Percentiles rank a stretch among this genome's conserved stretches.
phyloP scores from a whole-genome alignment of 92 coral and sea anemone genomes.

The Phenganax stokvisi region DNA sequence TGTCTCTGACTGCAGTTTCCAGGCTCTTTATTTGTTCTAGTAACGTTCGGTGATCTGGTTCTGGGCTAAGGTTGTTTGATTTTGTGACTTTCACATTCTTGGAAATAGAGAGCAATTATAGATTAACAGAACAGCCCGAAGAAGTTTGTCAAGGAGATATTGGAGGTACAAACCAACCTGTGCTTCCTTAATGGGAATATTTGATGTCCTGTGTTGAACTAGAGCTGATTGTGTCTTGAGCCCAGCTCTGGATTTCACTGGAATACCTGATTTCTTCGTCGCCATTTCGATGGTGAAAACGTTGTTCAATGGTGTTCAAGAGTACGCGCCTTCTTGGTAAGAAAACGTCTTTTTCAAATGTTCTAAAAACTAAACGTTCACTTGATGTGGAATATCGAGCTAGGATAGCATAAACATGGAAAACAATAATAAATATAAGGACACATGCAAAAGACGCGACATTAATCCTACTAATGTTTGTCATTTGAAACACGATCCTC shows the following conservation, averaged over 20 bases:
- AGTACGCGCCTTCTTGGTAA: background rate
- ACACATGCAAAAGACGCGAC: conserved; percentile 22
- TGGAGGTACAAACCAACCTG: background rate
- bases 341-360: background rate
- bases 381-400: background rate
- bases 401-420: background rate
- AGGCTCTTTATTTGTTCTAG: conserved; percentile 52
- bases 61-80: background rate
- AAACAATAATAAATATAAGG: background rate
- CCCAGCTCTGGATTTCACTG: conserved; percentile 5
- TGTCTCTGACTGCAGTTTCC: conserved; percentile 53
- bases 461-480: conserved; percentile 37
- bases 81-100: background rate
- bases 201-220: background rate
- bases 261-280: conserved; percentile 22
- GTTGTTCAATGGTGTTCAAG: background rate
- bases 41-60: background rate
- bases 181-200: conserved; percentile 6
- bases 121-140: background rate
- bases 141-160: background rate
- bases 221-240: background rate
- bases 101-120: background rate
- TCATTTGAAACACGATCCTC: conserved; percentile 36
- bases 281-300: background rate
- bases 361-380: background rate